Base-by-base conservation (phyloP, 1,140 invertebrate species). In the Halesus radiatus region DNA sequence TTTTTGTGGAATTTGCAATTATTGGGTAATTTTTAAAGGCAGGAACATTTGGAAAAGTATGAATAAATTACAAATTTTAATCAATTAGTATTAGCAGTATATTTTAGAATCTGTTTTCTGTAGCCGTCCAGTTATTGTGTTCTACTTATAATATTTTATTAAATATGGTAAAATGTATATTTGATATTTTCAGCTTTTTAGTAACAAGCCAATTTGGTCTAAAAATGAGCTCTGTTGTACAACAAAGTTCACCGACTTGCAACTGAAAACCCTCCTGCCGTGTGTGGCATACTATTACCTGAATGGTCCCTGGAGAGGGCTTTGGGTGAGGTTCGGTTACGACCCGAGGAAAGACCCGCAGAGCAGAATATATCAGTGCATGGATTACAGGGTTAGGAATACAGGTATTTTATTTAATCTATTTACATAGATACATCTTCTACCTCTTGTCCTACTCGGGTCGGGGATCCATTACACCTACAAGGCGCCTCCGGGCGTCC, bases 261-360 rank as follows among this genome's bases (percentile, higher is more conserved):
- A 93, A 32, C 85, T 98, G 0, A 98, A 96, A 88, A 91, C 93
- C 84, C 90, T 98, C 50, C 87, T 98, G 54, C 96, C 97, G 0
- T 91, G 93, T 29, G 87, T 96, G 1, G 95, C 96, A 0, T 96
- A 96, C 87, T 97, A 97, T 86, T 96, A 94, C 87, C 90, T 91
- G 15, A 95, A 93, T 83, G 97, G 98, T 0, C 97, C 97, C 0
- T 99, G 96, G 96, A 90, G 96, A 75, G 92, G 93, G 62, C 91
- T 95, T 85, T 98, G 97, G 94, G 93, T 96, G 0, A 93, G 90
- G 85, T 93, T 94, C 84, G 96, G 96, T 0, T 98, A 96, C 85
- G 96, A 98, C 89, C 96, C 97, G 0, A 90, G 95, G 56, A 94
- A 93, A 84, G 93, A 97, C 83, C 93, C 94, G n/a, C 86, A 89